Evolutionary conservation across 2,113 vertebrate genomes (phyloP), one percentile per base, ranked within the genome.

Genomic region (Hyperoodon ampullatus): DNA sequence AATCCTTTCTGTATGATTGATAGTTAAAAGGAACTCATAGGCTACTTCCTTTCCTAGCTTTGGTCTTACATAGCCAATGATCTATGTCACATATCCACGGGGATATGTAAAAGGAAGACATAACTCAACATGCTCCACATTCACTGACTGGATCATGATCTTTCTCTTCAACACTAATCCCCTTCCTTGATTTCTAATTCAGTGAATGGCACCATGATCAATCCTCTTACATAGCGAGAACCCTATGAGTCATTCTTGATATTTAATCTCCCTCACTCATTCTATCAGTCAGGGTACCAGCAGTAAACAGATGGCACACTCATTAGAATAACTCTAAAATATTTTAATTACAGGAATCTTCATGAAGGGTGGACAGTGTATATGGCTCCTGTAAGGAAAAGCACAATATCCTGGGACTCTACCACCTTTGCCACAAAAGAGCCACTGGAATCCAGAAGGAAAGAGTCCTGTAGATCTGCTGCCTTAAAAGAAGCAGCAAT

Each of bases 121-220:
- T 88, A 72, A 70, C 4, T 66, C 42, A 83, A 5, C 4, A 60
- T 60, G n/a, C 44, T 58, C 26, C 78, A 60, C 82, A 72, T 71
- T 60, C 15, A 83, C 78, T 83, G 35, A 47, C 26, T 65, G 19
- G 0, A 35, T 85, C 71, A 74, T 89, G 5, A 47, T 68, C 88
- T 87, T 93, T 90, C 44, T 63, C 33, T 80, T 66, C 15, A 95
- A 75, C 0, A 3, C 6, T 26, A 65, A 8, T 58, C 15, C 19
- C 77, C 24, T 87, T 88, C 39, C 50, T 75, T 58, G 39, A 82
- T 93, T 92, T 97, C 28, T 93, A 70, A 94, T 74, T 93, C 28
- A 78, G 28, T 75, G 44, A 95, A 71, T 75, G 75, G 81, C 2
- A 83, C 14, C 24, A 23, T 75, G 61, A 44, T n/a, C 14, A 70